Conservation (phyloP, 2,888 invertebrate species). For the Aphidoletes aphidimyza region DNA sequence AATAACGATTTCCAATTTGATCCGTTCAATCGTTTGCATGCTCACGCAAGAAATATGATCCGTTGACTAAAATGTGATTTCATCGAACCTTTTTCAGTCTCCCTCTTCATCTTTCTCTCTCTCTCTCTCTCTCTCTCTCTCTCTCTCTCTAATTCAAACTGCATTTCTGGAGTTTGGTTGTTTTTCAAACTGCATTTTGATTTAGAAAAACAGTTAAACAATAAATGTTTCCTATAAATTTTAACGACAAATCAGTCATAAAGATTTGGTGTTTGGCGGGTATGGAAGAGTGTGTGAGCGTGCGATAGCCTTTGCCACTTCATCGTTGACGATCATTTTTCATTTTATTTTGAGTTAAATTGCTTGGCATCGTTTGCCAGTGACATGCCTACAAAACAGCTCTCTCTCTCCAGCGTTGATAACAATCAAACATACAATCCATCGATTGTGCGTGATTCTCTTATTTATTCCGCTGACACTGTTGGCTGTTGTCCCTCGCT, state of each 20-base stretch:
- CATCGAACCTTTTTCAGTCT: not conserved
- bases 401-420: too few species aligned
- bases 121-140: too few species aligned
- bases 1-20: not conserved
- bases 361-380: conserved; percentile 6
- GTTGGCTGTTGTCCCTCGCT: not conserved
- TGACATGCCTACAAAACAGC: conserved; percentile 6
- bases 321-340: conserved; percentile 16
- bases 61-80: not conserved
- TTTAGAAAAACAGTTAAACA: conserved; percentile 39
- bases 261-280: not conserved
- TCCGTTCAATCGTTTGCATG: not conserved
- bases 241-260: conserved; percentile 29
- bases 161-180: too few species aligned
- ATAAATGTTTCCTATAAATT: conserved; percentile 10
- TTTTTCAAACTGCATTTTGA: too few species aligned
- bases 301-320: conserved; percentile 31
- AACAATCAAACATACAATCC: conserved; percentile 34
- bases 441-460: conserved; percentile 42
- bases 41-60: not conserved
- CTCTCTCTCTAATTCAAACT: too few species aligned
- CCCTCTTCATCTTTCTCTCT: not conserved
- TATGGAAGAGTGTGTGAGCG: not conserved
- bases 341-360: conserved; percentile 18
- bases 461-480: conserved; percentile 22